Evolutionary conservation across 1,140 invertebrate genomes (phyloP), one percentile per base, ranked within the genome.

Genomic region (Pararge aegeria): DNA sequence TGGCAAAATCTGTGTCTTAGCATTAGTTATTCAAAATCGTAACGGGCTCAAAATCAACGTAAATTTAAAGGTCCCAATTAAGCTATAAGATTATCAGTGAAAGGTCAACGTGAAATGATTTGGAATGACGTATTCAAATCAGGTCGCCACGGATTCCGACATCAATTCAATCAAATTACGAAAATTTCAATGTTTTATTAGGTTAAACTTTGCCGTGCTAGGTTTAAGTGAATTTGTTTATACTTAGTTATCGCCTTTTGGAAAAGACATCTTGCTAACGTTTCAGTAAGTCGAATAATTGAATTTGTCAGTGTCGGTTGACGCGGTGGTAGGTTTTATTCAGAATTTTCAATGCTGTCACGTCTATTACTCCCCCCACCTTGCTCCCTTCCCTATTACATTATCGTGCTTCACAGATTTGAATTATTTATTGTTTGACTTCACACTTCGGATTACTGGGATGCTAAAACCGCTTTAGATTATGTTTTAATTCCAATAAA

Each of bases 261-360:
- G 80, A 84, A 79, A 83, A 87, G 83, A 87, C 83, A 83, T 89
- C 82, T 87, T 79, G 79, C 80, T 87, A 87, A 87, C 87, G 80
- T 87, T 87, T 85, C 82, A 75, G 74, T 87, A 87, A 87, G 78
- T 89, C 84, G 84, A 87, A 87, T 89, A 89, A 89, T 89, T 85
- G 80, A 84, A 87, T 89, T 87, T 89, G 84, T 87, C 87, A 89
- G 64, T 72, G 72, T 73, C 75, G 83, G 77, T 87, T 87, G 86
- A 83, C 84, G 75, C 77, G 77, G 61, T 64, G 67, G 66, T 62
- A 80, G 80, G 78, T 85, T 88, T 86, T 86, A 80, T 87, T 85
- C 73, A 57, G 68, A 83, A 83, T 86, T 77, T 72, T 70, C 66
- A 71, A 70, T 71, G 61, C 55, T 75, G 78, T 85, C 82, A 86